These are phyloP conservation scores for Leuctra nigra DNA, from an alignment of 2,888 invertebrate species.

Conservation along the genomic window DNA sequence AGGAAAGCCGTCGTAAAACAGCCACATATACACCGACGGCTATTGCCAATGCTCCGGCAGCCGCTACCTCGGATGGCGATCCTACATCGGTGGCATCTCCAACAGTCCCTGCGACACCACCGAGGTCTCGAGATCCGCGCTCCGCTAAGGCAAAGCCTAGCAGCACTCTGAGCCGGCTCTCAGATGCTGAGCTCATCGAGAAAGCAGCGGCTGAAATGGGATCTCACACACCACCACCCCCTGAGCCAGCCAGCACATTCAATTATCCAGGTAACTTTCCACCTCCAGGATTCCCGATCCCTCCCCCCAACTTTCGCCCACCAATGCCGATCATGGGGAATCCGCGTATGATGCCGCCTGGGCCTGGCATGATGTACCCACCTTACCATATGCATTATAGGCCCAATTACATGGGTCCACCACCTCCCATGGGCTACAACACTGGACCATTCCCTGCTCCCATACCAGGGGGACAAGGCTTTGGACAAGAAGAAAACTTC, in stretches of 20 bases:
- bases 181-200: slow-evolving; percentile 49
- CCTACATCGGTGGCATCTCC: too few species aligned
- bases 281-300: background rate
- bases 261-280: background rate
- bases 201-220: slow-evolving; percentile 49
- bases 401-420: background rate
- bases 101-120: background rate
- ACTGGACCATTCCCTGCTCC: too few species aligned
- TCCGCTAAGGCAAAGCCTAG: background rate
- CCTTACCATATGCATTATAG: background rate
- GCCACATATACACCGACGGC: background rate
- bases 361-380: background rate
- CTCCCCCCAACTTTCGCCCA: background rate
- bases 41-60: background rate
- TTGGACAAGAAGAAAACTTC: too few species aligned
- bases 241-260: background rate
- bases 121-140: background rate
- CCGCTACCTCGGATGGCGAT: too few species aligned
- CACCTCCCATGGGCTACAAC: background rate
- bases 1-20: background rate
- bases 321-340: background rate
- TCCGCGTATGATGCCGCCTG: background rate
- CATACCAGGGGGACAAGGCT: too few species aligned
- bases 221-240: background rate
- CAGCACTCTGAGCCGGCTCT: slow-evolving; percentile 41